phyloP scores from a whole-genome alignment of 2,113 vertebrate species.

The Brienomyrus brachyistius region DNA sequence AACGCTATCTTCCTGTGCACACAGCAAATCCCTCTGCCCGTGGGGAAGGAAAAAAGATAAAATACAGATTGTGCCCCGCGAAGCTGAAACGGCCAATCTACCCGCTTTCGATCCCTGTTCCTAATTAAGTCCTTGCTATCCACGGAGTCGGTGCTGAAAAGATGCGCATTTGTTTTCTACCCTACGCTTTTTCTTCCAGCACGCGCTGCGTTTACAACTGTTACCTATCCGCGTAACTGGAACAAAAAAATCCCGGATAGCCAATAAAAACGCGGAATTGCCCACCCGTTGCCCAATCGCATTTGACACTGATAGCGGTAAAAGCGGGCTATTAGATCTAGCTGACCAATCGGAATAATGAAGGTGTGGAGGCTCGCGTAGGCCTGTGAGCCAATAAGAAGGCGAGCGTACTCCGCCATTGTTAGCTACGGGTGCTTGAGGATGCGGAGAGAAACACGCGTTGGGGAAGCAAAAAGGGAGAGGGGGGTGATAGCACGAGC shows the following conservation, averaged over 20 bases:
- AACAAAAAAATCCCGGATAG: conserved; percentile 7
- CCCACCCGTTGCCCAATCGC: conserved; percentile 42
- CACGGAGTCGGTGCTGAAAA: conserved; percentile 61
- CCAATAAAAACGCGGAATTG: conserved; percentile 45
- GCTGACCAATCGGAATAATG: conserved; percentile 27
- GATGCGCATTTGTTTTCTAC: conserved; percentile 43
- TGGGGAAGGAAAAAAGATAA: conserved; percentile 28
- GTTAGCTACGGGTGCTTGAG: conserved; percentile 32
- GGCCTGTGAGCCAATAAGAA: conserved; percentile 42
- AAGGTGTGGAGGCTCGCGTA: conserved; percentile 35
- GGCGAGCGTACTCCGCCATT: background rate
- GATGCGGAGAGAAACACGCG: conserved; percentile 37
- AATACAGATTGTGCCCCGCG: conserved; percentile 29
- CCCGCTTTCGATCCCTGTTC: conserved; percentile 21
- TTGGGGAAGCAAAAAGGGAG: conserved; percentile 24
- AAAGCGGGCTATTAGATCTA: background rate
- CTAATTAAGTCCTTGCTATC: conserved; percentile 45
- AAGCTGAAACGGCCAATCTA: conserved; percentile 15
- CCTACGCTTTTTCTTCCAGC: conserved; percentile 35
- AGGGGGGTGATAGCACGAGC: conserved; percentile 42
- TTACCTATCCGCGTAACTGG: conserved; percentile 41
- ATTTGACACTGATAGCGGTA: background rate
- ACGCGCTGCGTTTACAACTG: conserved; percentile 63
- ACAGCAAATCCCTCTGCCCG: conserved; percentile 16
- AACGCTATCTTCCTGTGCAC: conserved; percentile 27